Conservation (phyloP, 2,113 vertebrate species). For the Origma solitaria region DNA sequence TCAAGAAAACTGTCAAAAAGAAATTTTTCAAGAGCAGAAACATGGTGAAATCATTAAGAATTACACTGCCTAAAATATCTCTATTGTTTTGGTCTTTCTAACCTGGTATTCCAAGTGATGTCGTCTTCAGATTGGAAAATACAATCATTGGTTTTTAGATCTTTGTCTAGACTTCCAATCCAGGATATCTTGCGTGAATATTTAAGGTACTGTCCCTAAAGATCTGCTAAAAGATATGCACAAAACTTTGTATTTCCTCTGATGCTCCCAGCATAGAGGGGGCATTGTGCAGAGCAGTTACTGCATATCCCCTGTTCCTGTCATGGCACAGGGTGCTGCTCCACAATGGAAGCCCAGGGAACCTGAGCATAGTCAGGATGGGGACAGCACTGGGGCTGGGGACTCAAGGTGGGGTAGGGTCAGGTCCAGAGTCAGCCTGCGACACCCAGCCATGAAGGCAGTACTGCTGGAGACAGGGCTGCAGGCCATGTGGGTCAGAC, state of each 20-base stretch:
- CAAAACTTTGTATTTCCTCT: not conserved
- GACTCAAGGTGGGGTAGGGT: not conserved
- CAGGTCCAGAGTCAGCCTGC: not conserved
- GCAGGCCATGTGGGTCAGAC: rapidly evolving
- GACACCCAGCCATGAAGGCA: not conserved
- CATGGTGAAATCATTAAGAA: not conserved
- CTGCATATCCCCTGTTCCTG: rapidly evolving
- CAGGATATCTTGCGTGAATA: not conserved
- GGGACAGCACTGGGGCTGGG: not conserved
- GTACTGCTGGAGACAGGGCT: not conserved
- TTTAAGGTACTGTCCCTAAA: not conserved
- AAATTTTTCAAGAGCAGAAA: not conserved
- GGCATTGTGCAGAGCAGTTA: not conserved
- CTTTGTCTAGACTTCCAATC: not conserved
- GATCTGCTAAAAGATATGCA: not conserved
- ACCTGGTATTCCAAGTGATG: not conserved
- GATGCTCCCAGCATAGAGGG: rapidly evolving
- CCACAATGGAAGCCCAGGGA: not conserved
- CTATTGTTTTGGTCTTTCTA: not conserved
- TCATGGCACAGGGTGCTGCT: rapidly evolving
- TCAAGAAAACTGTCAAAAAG: not conserved
- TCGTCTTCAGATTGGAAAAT: not conserved
- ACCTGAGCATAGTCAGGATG: not conserved
- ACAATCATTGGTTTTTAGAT: not conserved
- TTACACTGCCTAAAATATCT: not conserved